Evolutionary conservation across 2,113 vertebrate species (phyloP).

Genomic region (Nyctibius bracteatus): DNA sequence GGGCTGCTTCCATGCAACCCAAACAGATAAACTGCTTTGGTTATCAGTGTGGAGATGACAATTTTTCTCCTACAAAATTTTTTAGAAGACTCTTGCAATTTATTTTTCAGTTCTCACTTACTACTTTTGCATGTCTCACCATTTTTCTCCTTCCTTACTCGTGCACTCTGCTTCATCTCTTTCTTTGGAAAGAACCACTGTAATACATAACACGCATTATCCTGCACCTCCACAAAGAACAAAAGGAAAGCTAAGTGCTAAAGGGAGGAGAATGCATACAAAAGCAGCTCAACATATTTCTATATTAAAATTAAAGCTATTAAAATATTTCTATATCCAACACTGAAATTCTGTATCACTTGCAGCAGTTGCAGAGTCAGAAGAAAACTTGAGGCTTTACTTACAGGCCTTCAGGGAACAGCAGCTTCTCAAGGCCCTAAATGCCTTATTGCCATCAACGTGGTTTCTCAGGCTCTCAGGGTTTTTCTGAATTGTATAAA

Average conservation of each 20-base stretch:
- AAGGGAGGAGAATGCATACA: neutral
- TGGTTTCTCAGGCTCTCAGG: neutral
- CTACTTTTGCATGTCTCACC: neutral
- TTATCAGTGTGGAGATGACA: neutral
- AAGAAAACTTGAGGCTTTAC: neutral
- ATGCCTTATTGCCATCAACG: neutral
- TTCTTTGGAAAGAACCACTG: neutral
- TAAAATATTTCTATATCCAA: neutral
- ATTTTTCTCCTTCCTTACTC: neutral
- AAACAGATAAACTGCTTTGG: neutral
- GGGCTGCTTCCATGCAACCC: neutral
- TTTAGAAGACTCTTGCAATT: neutral
- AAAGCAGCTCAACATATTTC: neutral
- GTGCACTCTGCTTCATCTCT: neutral
- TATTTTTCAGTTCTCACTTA: neutral
- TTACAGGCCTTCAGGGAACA: neutral
- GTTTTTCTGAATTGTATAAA: neutral
- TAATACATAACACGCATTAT: neutral
- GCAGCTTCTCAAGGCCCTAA: neutral
- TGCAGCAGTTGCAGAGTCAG: neutral
- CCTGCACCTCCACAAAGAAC: neutral
- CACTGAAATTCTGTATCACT: neutral
- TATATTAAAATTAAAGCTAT: neutral
- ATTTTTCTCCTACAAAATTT: neutral
- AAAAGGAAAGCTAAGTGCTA: neutral